Conservation (phyloP, 2,888 invertebrate species). For the Scrobipalpa costella region DNA sequence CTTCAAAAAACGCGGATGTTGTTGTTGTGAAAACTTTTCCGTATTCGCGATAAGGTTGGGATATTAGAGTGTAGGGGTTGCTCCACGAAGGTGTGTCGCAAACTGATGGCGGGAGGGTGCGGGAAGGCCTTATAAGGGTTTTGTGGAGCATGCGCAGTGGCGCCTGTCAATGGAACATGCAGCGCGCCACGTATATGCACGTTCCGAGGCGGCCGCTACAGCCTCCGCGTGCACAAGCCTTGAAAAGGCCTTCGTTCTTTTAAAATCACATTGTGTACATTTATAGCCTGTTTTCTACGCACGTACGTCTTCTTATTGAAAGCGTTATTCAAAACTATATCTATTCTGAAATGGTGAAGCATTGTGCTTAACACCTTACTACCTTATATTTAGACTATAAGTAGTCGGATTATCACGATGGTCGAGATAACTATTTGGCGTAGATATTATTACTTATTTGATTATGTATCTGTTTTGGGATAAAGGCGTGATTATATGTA, state of each 20-base stretch:
- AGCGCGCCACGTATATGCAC: conserved; percentile 49
- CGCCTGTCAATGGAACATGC: conserved; percentile 42
- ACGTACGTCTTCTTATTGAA: neutral
- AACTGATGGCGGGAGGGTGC: conserved; percentile 55
- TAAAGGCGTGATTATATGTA: no score
- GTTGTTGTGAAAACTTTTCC: conserved; percentile 60
- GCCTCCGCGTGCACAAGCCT: conserved; percentile 1
- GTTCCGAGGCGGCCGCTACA: conserved; percentile 34
- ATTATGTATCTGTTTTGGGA: no score
- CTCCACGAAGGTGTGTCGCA: conserved; percentile 53
- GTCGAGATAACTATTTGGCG: no score
- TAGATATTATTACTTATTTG: no score
- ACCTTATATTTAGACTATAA: no score
- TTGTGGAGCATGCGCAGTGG: conserved; percentile 60
- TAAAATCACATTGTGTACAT: neutral
- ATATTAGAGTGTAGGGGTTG: conserved; percentile 46
- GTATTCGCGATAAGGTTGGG: conserved; percentile 42
- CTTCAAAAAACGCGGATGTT: conserved; percentile 38
- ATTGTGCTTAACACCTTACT: neutral
- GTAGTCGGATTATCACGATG: no score
- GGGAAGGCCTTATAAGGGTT: conserved; percentile 53
- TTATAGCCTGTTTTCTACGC: neutral
- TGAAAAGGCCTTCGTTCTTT: neutral
- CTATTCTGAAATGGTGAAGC: neutral
- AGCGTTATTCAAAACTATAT: neutral